Percentiles rank a stretch among this genome's conserved stretches.
Evolutionary conservation across 1,140 invertebrate species (phyloP).

Genomic region (Orussus abietinus): DNA sequence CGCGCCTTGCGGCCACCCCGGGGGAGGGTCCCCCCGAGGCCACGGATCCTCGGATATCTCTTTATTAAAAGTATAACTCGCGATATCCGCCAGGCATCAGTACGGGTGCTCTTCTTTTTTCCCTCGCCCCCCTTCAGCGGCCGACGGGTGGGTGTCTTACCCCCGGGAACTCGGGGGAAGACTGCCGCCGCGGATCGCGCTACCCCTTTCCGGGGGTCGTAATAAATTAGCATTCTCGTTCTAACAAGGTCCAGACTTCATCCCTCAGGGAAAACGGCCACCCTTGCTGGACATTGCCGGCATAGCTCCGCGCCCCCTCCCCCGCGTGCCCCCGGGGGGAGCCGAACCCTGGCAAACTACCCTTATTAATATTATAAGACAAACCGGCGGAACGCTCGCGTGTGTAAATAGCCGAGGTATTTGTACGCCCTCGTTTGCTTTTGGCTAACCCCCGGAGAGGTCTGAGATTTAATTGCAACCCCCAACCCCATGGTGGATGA

Average conservation of each 20-base stretch:
- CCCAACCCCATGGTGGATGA: too few species aligned
- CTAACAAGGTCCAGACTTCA: conserved; percentile 51
- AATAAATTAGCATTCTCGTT: conserved; percentile 55
- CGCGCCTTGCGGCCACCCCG: background rate
- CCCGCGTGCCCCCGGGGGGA: conserved; percentile 20
- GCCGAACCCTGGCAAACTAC: conserved; percentile 36
- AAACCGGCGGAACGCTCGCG: conserved; percentile 27
- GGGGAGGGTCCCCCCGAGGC: conserved; percentile 1
- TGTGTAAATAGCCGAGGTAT: conserved; percentile 44
- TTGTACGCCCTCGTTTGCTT: conserved; percentile 21
- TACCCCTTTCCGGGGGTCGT: conserved; percentile 27
- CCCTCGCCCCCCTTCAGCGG: conserved; percentile 9
- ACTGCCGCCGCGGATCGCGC: too few species aligned
- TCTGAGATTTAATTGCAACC: conserved; percentile 21
- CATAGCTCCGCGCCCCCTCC: conserved; percentile 42
- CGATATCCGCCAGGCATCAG: conserved; percentile 28
- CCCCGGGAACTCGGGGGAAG: too few species aligned
- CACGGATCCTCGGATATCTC: conserved; percentile 18
- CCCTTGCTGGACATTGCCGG: conserved; percentile 50
- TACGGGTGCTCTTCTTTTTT: too few species aligned
- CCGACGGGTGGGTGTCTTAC: too few species aligned
- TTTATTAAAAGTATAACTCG: conserved; percentile 53
- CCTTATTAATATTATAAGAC: conserved; percentile 54
- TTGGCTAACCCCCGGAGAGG: conserved; percentile 8
- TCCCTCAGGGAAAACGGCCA: conserved; percentile 48